Evolutionary conservation across 1,140 invertebrate genomes (phyloP).

Genomic region (Trigoniulus corallinus): DNA sequence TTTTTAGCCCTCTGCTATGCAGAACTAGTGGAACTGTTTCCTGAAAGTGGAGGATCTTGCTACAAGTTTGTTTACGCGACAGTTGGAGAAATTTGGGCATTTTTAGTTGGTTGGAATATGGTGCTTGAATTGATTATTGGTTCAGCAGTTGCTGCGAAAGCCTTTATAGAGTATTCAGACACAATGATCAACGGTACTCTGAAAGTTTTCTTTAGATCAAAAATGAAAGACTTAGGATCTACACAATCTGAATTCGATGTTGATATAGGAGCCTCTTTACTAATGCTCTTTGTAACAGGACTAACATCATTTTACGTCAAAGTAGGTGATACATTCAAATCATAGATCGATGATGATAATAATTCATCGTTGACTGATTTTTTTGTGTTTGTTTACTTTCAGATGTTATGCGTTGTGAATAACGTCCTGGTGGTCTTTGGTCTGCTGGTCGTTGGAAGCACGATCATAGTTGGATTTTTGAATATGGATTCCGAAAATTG

Average conservation of each 20-base stretch:
- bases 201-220: background rate
- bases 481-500: slow-evolving; percentile 27
- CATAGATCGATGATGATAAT: background rate
- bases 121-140: slow-evolving; percentile 1
- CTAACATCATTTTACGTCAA: slow-evolving; percentile 5
- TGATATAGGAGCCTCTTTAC: too few relatives aligned
- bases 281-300: too few relatives aligned
- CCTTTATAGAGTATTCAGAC: slow-evolving; percentile 11
- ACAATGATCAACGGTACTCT: slow-evolving; percentile 2
- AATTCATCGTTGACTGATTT: background rate
- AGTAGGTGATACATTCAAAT: background rate
- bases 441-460: slow-evolving; percentile 22
- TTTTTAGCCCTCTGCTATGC: slow-evolving; percentile 28
- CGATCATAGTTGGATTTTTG: slow-evolving; percentile 27
- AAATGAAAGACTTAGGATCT: slow-evolving; percentile 2
- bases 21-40: slow-evolving; percentile 30
- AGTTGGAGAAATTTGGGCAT: slow-evolving; percentile 30
- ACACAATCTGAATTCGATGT: too few relatives aligned
- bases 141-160: slow-evolving; percentile 10
- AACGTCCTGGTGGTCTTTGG: slow-evolving; percentile 21
- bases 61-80: slow-evolving; percentile 33
- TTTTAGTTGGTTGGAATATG: slow-evolving; percentile 25
- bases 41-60: slow-evolving; percentile 29
- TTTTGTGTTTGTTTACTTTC: slow-evolving; percentile 7
- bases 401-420: slow-evolving; percentile 23